These are phyloP conservation scores for Anthonomus grandis DNA, from an alignment of 1,140 invertebrate genomes.

Conservation along the genomic window DNA sequence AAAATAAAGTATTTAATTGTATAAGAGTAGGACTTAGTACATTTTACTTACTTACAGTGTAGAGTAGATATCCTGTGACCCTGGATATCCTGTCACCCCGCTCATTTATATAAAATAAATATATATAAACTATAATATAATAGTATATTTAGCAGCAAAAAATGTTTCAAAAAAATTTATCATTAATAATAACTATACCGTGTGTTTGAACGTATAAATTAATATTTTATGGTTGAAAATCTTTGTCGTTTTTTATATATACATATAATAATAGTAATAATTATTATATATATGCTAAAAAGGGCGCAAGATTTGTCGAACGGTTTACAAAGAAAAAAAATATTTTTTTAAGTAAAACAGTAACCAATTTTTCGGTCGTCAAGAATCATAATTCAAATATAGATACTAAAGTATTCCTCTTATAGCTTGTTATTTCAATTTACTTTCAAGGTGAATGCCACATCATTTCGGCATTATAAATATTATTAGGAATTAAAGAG, in stretches of 20 bases:
- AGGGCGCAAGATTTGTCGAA: too few relatives aligned
- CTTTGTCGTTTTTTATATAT: constrained; percentile 31
- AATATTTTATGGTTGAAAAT: constrained; percentile 38
- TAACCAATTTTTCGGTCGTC: too few relatives aligned
- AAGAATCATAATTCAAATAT: too few relatives aligned
- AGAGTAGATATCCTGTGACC: constrained; percentile 40
- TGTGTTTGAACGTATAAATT: constrained; percentile 43
- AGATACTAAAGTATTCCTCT: too few relatives aligned
- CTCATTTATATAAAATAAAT: constrained; percentile 44
- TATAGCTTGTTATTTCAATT: too few relatives aligned
- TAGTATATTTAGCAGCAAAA: constrained; percentile 40
- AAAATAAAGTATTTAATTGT: constrained; percentile 25
- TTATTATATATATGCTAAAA: too few relatives aligned
- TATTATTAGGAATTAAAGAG: too few relatives aligned
- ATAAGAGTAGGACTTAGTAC: constrained; percentile 29
- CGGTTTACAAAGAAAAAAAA: too few relatives aligned
- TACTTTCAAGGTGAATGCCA: too few relatives aligned
- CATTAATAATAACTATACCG: constrained; percentile 30
- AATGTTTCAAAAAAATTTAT: constrained; percentile 46
- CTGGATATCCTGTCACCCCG: constrained; percentile 45
- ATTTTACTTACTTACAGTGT: constrained; percentile 26
- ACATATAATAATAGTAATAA: constrained; percentile 21
- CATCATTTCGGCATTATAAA: too few relatives aligned
- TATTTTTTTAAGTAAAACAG: too few relatives aligned
- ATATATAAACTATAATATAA: constrained; percentile 36